These are phyloP conservation scores for Panulirus ornatus DNA, from an alignment of 1,140 invertebrate genomes.

Conservation along the genomic window DNA sequence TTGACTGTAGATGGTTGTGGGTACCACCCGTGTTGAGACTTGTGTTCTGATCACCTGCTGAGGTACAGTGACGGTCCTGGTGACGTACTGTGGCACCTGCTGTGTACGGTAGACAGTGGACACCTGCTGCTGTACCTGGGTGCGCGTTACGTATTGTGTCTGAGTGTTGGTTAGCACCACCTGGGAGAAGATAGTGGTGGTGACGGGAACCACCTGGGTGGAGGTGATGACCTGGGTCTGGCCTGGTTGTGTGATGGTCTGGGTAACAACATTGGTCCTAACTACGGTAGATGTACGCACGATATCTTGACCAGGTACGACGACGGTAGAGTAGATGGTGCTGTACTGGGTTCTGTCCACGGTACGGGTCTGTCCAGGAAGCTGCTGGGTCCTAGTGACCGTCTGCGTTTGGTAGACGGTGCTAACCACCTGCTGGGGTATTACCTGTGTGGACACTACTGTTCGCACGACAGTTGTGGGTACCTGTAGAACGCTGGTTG, in stretches of 20 bases:
- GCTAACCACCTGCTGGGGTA: conserved; percentile 53
- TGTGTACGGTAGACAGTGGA: conserved; percentile 48
- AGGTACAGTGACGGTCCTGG: conserved; percentile 49
- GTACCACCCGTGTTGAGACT: conserved; percentile 60
- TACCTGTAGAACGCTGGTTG: conserved; percentile 56
- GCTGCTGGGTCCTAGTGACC: conserved; percentile 56
- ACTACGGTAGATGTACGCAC: conserved; percentile 26
- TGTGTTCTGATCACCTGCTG: conserved; percentile 54
- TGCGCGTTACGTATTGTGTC: conserved; percentile 60
- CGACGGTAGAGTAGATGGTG: conserved; percentile 55
- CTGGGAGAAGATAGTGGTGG: conserved; percentile 49
- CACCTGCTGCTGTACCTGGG: conserved; percentile 57
- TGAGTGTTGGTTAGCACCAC: conserved; percentile 64
- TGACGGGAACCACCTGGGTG: conserved; percentile 55
- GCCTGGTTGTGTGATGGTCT: conserved; percentile 44
- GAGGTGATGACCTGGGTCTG: conserved; percentile 47
- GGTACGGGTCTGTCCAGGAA: conserved; percentile 52
- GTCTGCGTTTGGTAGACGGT: conserved; percentile 63
- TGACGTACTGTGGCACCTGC: conserved; percentile 55
- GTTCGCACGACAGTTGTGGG: conserved; percentile 45
- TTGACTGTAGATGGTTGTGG: conserved; percentile 57
- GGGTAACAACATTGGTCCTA: conserved; percentile 35
- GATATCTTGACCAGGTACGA: conserved; percentile 42
- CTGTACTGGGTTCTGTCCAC: conserved; percentile 59
- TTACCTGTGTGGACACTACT: conserved; percentile 66